Conservation (phyloP, 2,888 invertebrate genomes). For the Euzetes globulus region DNA sequence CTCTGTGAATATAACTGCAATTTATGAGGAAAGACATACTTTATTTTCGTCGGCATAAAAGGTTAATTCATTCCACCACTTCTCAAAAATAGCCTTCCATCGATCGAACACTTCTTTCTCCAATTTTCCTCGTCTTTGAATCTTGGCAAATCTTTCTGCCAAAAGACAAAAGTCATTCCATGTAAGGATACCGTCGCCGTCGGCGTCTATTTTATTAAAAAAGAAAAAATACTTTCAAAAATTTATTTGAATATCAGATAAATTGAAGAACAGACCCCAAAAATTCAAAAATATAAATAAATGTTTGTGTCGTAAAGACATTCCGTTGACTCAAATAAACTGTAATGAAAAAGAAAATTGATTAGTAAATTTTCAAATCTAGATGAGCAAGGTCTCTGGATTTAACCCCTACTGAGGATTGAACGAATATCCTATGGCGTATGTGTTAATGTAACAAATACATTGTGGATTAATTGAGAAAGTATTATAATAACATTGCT, state of each 20-base stretch:
- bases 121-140: constrained; percentile 43
- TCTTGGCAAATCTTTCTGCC: constrained; percentile 45
- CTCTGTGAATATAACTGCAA: background rate
- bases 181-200: constrained; percentile 47
- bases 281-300: constrained; percentile 42
- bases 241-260: background rate
- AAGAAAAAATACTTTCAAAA: background rate
- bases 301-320: constrained; percentile 41
- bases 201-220: constrained; percentile 47
- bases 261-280: constrained; percentile 40
- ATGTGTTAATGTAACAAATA: no score
- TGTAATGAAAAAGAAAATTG: background rate
- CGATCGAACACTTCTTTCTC: constrained; percentile 44
- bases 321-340: background rate
- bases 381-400: no score
- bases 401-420: no score
- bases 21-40: constrained; percentile 36
- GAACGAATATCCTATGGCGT: no score
- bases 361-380: no score
- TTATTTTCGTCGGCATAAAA: constrained; percentile 43
- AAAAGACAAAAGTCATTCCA: constrained; percentile 49
- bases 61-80: constrained; percentile 44
- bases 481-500: no score
- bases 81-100: constrained; percentile 44
- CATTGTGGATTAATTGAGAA: no score